phyloP scores from a whole-genome alignment of 2,888 invertebrate genomes.

The Atethmia centrago region DNA sequence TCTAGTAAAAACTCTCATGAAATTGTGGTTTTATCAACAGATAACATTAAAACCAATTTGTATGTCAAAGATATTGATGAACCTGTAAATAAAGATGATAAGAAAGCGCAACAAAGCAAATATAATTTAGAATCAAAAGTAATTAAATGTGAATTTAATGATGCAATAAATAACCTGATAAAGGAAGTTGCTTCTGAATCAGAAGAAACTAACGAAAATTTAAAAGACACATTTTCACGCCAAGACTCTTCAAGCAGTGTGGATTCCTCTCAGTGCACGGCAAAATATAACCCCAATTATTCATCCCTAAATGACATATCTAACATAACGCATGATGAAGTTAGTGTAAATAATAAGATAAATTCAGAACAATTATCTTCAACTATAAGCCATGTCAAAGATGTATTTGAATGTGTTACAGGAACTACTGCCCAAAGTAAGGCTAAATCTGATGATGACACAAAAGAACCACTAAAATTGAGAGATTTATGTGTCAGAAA shows the following conservation, averaged over 20 bases:
- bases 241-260: slow-evolving; percentile 92
- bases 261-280: slow-evolving; percentile 93
- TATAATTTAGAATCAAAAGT: slow-evolving; percentile 85
- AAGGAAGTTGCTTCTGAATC: slow-evolving; percentile 85
- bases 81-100: slow-evolving; percentile 27
- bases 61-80: slow-evolving; percentile 82
- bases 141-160: slow-evolving; percentile 86
- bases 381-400: slow-evolving; percentile 82
- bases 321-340: slow-evolving; percentile 89
- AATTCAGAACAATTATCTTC: slow-evolving; percentile 67
- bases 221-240: slow-evolving; percentile 82
- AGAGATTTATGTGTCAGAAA: slow-evolving; percentile 92
- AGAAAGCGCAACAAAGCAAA: slow-evolving; percentile 60
- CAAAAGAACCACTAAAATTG: slow-evolving; percentile 86
- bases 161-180: slow-evolving; percentile 87
- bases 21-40: slow-evolving; percentile 83
- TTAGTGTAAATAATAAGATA: slow-evolving; percentile 68
- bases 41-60: slow-evolving; percentile 83
- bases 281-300: slow-evolving; percentile 91
- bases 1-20: slow-evolving; percentile 73
- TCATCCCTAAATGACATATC: slow-evolving; percentile 91
- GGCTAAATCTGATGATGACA: slow-evolving; percentile 51
- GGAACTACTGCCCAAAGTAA: slow-evolving; percentile 71
- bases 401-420: slow-evolving; percentile 85
- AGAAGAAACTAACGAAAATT: slow-evolving; percentile 75